Percentiles rank a stretch among this genome's conserved stretches.
Conservation (phyloP, 2,113 vertebrate genomes). For the Shinisaurus crocodilurus region DNA sequence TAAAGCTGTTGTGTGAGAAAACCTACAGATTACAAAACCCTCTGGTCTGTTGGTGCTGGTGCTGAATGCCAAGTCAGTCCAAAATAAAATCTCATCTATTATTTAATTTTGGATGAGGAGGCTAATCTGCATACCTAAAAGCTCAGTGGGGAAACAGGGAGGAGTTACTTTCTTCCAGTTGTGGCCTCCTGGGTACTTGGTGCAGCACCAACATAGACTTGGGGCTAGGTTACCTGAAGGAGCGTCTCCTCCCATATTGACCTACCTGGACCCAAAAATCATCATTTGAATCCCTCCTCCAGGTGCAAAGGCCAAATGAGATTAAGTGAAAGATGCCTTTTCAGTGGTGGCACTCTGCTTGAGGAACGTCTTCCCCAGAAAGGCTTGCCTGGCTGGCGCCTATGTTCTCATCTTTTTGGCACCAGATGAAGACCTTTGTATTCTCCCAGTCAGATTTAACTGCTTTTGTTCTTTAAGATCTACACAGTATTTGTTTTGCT, state of each 20-base stretch:
- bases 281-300: no score
- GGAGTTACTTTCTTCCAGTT: no score
- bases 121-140: no score
- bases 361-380: neutral
- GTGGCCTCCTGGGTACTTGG: no score
- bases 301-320: no score
- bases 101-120: no score
- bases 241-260: no score
- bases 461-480: neutral
- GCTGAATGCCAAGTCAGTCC: neutral
- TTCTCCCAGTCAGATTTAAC: neutral
- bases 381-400: neutral
- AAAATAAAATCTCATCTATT: neutral
- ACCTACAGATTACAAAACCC: neutral
- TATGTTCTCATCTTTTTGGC: neutral
- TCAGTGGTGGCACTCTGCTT: neutral
- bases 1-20: neutral
- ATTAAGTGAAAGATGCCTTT: neutral
- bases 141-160: no score
- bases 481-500: neutral
- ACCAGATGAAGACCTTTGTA: neutral
- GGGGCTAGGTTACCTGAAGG: no score
- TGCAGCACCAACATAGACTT: no score
- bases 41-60: neutral
- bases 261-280: no score